These are phyloP conservation scores for Pelusios castaneus DNA, from an alignment of 2,113 vertebrate species.

Conservation along the genomic window DNA sequence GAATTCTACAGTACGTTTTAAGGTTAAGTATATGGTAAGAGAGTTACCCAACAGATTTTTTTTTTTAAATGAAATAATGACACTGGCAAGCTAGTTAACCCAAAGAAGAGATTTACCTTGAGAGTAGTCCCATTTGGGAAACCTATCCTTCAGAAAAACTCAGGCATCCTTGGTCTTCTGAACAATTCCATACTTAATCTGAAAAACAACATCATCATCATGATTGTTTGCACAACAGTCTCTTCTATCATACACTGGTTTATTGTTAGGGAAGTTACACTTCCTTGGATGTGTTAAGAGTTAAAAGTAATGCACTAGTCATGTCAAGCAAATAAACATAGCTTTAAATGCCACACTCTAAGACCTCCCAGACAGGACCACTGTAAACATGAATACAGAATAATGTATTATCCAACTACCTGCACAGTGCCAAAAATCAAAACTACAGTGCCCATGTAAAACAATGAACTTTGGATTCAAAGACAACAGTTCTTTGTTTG, in stretches of 20 bases:
- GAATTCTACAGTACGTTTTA: too few species aligned
- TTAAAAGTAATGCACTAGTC: not conserved
- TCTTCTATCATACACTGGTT: not conserved
- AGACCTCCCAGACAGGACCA: not conserved
- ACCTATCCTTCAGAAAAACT: constrained; percentile 41
- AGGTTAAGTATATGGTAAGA: not conserved
- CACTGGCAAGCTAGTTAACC: not conserved
- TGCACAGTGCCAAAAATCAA: not conserved
- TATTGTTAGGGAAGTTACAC: accelerated
- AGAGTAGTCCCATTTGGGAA: constrained; percentile 43
- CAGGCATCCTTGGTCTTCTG: constrained; percentile 18
- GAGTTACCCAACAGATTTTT: not conserved
- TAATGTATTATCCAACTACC: not conserved
- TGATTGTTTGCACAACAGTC: not conserved
- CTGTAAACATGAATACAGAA: not conserved
- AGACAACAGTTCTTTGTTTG: not conserved
- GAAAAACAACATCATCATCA: not conserved
- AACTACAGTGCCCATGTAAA: not conserved
- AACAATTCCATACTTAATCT: constrained; percentile 41
- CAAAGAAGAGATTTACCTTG: constrained; percentile 47
- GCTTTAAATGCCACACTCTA: not conserved
- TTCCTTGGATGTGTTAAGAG: not conserved
- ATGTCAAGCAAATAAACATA: not conserved
- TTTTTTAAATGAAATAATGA: not conserved
- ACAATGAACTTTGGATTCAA: not conserved